These are phyloP conservation scores for Cabera pusaria DNA, from an alignment of 2,888 invertebrate genomes.

Conservation along the genomic window DNA sequence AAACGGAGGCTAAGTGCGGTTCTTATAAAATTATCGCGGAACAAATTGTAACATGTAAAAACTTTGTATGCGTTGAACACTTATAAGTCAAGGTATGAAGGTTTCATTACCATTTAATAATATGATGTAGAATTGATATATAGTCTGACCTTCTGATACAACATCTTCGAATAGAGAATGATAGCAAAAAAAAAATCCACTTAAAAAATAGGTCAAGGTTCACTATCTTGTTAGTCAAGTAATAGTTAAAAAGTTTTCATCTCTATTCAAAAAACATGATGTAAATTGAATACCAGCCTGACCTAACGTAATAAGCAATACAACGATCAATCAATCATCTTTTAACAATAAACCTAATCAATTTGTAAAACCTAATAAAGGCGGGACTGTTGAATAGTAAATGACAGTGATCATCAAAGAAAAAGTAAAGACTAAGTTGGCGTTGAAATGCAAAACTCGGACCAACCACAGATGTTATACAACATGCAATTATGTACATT, in stretches of 20 bases:
- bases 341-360: conserved; percentile 54
- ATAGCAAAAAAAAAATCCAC: no score
- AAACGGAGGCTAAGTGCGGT: conserved; percentile 7
- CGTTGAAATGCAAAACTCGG: conserved; percentile 48
- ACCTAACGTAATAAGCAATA: conserved; percentile 28
- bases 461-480: conserved; percentile 57
- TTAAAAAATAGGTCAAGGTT: no score
- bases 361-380: conserved; percentile 52
- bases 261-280: conserved; percentile 2
- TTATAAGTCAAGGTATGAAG: background rate
- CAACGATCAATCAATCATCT: conserved; percentile 47
- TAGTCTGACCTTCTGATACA: no score
- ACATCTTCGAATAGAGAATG: no score
- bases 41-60: no score
- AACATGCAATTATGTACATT: conserved; percentile 58
- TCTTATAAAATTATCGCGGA: background rate
- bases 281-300: conserved; percentile 12
- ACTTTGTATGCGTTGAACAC: no score
- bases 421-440: conserved; percentile 37
- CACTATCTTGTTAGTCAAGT: no score
- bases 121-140: no score
- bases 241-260: background rate
- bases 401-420: conserved; percentile 52
- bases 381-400: conserved; percentile 39
- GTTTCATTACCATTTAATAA: no score